Percentiles rank a stretch among this genome's conserved stretches.
Conservation (phyloP, 2,797 vertebrate genomes). For the Australoheros facetus region DNA sequence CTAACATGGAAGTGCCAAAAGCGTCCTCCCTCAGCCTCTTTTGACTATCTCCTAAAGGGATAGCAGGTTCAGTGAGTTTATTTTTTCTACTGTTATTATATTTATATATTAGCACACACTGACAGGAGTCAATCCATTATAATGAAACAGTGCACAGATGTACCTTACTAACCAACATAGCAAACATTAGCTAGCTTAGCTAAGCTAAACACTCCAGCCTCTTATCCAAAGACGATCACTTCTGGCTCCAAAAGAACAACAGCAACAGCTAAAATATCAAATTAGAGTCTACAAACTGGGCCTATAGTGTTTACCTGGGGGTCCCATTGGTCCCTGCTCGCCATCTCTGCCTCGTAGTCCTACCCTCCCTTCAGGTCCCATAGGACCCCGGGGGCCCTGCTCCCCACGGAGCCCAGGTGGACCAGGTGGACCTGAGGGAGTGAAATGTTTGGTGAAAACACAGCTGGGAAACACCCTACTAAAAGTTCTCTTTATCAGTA, state of each 20-base stretch:
- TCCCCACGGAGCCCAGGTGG: slow-evolving; percentile 78
- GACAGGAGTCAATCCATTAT: background rate
- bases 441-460: slow-evolving; percentile 14
- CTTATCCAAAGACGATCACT: background rate
- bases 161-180: background rate
- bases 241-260: background rate
- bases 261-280: background rate
- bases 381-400: slow-evolving; percentile 68
- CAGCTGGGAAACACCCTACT: background rate
- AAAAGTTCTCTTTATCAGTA: background rate
- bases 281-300: background rate
- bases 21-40: background rate
- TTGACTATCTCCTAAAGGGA: background rate
- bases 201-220: background rate
- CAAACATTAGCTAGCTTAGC: fast-evolving
- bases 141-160: background rate
- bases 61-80: background rate
- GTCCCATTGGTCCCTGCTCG: slow-evolving; percentile 76
- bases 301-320: slow-evolving; percentile 77
- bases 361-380: slow-evolving; percentile 80
- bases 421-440: slow-evolving; percentile 79
- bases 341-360: slow-evolving; percentile 81
- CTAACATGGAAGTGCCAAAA: background rate
- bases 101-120: background rate
- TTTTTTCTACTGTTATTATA: background rate